These are phyloP conservation scores for Polietes domitor DNA, from an alignment of 2,888 invertebrate genomes.

Conservation along the genomic window DNA sequence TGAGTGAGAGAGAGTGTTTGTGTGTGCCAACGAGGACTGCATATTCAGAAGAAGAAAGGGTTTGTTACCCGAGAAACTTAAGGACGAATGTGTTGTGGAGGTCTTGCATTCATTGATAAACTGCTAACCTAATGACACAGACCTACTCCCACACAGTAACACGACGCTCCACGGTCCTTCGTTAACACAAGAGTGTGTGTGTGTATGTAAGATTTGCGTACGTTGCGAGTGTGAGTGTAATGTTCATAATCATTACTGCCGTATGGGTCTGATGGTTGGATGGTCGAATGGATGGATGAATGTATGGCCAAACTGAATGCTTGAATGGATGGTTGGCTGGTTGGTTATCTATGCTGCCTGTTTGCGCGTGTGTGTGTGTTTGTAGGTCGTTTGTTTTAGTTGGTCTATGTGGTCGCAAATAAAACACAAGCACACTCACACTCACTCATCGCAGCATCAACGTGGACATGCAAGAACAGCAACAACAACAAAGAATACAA, in stretches of 20 bases:
- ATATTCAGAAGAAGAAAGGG: slow-evolving; percentile 27
- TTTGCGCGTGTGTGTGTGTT: slow-evolving; percentile 11
- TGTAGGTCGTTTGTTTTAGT: slow-evolving; percentile 8
- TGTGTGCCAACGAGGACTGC: neutral
- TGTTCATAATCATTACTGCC: slow-evolving; percentile 27
- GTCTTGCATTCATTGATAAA: slow-evolving; percentile 56
- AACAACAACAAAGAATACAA: neutral
- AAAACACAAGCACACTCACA: neutral
- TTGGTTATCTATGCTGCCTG: neutral
- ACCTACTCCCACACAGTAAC: neutral
- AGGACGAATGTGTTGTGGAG: neutral
- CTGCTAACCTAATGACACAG: slow-evolving; percentile 61
- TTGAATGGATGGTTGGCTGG: neutral
- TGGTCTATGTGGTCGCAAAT: slow-evolving; percentile 37
- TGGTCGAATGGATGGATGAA: slow-evolving; percentile 14
- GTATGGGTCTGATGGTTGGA: neutral
- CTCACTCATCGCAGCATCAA: neutral
- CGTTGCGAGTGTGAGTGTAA: neutral
- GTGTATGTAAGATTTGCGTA: slow-evolving; percentile 2
- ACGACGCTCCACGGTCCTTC: neutral
- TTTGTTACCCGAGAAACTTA: neutral
- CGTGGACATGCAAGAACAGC: neutral
- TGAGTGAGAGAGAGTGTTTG: neutral
- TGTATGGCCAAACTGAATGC: neutral
- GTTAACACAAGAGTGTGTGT: neutral